Base-by-base conservation (phyloP, 2,888 invertebrate genomes). In the Drosophila aldrichi region DNA sequence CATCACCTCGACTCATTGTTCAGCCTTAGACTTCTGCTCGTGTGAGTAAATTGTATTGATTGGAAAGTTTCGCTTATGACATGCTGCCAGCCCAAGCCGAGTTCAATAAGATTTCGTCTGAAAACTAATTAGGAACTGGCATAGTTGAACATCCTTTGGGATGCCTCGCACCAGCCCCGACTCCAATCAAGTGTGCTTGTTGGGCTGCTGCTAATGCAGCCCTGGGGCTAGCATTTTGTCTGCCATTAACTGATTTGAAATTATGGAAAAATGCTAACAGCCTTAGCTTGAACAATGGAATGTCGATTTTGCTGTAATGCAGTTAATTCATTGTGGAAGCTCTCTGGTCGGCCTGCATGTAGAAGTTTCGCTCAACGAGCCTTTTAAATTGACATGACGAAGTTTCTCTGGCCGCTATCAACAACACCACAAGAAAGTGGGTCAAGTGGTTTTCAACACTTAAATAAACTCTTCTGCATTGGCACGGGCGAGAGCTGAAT, bases 361-460 rank as follows among this genome's bases (percentile, higher is more conserved):
- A 5, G 38, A 10, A 20, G 10, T 49, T 49, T 34, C 34, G 32
- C 57, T 40, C 68, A 58, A 20, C 43, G 52, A 18, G 29, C 32
- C 58, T 51, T 54, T 65, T 44, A 51, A 82, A 80, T 68, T 55
- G 76, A 75, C 61, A 67, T 59, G 70, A 74, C 51, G 86, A 66
- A 65, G 34, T 70, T 79, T 58, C 51, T 43, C 63, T 52, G 65
- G 61, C 74, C 65, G 82, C 69, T 68, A 79, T 88, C 85, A 79
- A 72, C 85, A 84, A 72, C 85, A 84, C 70, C 67, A 66, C 70
- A 46, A 34, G 46, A 57, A 82, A 81, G 77, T 90, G 77, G 90
- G 89, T 90, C 90, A 90, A 90, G 90, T 90, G 79, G 84, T 89
- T 90, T 90, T 82, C 80, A 78, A 81, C 86, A 85, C 86, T 87